Conservation (phyloP, 2,113 vertebrate species). For the Danionella cerebrum region DNA sequence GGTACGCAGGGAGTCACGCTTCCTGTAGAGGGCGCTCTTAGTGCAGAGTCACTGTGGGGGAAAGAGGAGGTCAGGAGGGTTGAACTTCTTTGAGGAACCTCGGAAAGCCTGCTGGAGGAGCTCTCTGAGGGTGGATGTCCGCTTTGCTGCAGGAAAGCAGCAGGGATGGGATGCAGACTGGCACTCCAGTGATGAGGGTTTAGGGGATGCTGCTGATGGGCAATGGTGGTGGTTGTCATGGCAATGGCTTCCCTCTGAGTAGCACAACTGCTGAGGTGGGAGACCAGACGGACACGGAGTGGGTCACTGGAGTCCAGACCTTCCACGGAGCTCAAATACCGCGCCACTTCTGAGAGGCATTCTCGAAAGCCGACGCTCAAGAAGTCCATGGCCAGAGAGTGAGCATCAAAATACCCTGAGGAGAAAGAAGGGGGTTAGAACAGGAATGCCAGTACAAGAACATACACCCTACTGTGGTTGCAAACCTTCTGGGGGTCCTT, state of each 20-base stretch:
- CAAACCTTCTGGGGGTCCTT: too few relatives aligned
- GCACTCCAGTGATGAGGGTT: slow-evolving; percentile 77
- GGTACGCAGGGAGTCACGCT: slow-evolving; percentile 67
- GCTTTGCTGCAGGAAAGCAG: slow-evolving; percentile 66
- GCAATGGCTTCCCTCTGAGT: slow-evolving; percentile 80
- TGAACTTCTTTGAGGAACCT: slow-evolving; percentile 62
- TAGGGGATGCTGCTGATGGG: slow-evolving; percentile 63
- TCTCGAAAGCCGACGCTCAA: slow-evolving; percentile 93
- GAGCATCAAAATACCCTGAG: slow-evolving; percentile 81
- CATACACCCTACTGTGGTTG: too few relatives aligned
- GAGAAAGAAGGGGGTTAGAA: neutral
- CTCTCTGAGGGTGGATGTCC: slow-evolving; percentile 64
- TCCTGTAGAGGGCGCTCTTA: slow-evolving; percentile 66
- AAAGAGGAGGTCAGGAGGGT: slow-evolving; percentile 72
- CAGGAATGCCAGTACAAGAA: too few relatives aligned
- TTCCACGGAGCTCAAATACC: slow-evolving; percentile 83
- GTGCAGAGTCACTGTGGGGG: slow-evolving; percentile 68
- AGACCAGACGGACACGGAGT: slow-evolving; percentile 75
- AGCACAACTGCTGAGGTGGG: slow-evolving; percentile 84
- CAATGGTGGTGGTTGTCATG: slow-evolving; percentile 73
- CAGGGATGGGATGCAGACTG: slow-evolving; percentile 70
- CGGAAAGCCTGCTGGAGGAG: slow-evolving; percentile 62
- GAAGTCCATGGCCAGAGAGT: slow-evolving; percentile 90
- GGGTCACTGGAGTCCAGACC: slow-evolving; percentile 80
- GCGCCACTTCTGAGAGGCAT: slow-evolving; percentile 82